These are phyloP conservation scores for Capreolus pygargus DNA, from an alignment of 2,113 vertebrate species.

Conservation along the genomic window DNA sequence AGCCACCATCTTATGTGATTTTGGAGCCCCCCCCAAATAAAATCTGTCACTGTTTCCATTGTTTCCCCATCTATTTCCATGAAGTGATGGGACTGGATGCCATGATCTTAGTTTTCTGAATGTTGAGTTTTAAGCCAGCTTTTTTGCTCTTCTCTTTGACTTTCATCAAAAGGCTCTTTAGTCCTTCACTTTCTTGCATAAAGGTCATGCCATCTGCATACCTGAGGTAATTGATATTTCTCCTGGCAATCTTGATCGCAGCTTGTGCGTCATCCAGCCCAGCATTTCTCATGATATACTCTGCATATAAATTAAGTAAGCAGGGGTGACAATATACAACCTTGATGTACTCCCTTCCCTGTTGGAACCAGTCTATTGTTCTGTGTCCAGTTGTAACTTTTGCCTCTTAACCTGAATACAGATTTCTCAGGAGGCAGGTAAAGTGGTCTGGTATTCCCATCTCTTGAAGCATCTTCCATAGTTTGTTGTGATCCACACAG, in stretches of 20 bases:
- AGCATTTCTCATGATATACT: not conserved
- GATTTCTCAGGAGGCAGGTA: not conserved
- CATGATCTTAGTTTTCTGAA: not conserved
- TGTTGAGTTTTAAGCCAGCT: not conserved
- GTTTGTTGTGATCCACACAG: not conserved
- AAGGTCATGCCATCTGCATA: not conserved
- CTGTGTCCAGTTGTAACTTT: not conserved
- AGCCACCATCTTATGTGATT: not conserved
- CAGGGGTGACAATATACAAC: not conserved
- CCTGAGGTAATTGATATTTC: not conserved
- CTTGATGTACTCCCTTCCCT: not conserved
- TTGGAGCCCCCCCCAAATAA: not conserved
- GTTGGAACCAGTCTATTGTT: not conserved
- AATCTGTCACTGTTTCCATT: not conserved
- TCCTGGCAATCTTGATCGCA: not conserved
- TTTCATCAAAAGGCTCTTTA: not conserved
- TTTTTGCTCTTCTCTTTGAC: not conserved
- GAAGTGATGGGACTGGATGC: not conserved
- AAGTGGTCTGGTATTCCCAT: not conserved
- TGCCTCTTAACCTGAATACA: not conserved
- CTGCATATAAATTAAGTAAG: not conserved
- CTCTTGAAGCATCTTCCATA: not conserved
- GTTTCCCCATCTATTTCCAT: not conserved
- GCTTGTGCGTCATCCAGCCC: not conserved
- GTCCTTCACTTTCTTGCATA: not conserved